Base-by-base conservation (phyloP, 2,888 invertebrate genomes). In the Agonopterix heracliana region DNA sequence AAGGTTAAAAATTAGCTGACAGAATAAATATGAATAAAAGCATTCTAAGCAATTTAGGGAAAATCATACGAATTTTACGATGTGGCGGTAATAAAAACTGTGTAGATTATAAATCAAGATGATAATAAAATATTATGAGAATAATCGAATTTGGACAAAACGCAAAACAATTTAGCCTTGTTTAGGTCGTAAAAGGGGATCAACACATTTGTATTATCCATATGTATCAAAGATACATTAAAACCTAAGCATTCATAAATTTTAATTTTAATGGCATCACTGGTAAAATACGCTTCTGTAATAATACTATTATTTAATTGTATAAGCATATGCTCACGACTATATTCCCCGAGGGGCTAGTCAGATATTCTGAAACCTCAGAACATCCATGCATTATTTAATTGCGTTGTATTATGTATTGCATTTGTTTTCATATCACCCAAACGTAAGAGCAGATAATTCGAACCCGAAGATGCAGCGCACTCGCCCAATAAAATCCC, bases 1-100 rank as follows among this genome's bases (percentile, higher is more conserved):
- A 75, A 68, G 68, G 68, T 74, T 74, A 74, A 77, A 76, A 81
- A 81, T 78, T 74, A 78, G 70, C 74, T 78, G 78, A 76, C 77
- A 78, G 67, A 68, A 59, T 62, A 65, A 71, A 72, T 73, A 78
- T 81, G 68, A 80, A 75, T 74, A 60, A 54, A 66, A 63, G 61
- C 49, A 57, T 57, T 58, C 57, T 55, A 57, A 57, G 55, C 56
- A 57, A 55, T 58, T 59, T 60, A 63, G 55, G 55, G 48, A 61
- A 67, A 65, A 66, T 61, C 60, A 68, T 70, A 69, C 61, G 64
- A 13, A 64, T 60, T 66, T 53, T 63, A 78, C 66, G 70, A 74
- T 64, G 64, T 66, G 62, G 60, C 57, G 56, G 62, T 57, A 55
- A 69, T 74, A 69, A 75, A 72, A 68, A 64, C 55, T 63, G 49